A percentile compares a stretch with the other conserved stretches of the same genome.
Evolutionary conservation across 2,113 vertebrate genomes (phyloP).

Genomic region (Bufo bufo): DNA sequence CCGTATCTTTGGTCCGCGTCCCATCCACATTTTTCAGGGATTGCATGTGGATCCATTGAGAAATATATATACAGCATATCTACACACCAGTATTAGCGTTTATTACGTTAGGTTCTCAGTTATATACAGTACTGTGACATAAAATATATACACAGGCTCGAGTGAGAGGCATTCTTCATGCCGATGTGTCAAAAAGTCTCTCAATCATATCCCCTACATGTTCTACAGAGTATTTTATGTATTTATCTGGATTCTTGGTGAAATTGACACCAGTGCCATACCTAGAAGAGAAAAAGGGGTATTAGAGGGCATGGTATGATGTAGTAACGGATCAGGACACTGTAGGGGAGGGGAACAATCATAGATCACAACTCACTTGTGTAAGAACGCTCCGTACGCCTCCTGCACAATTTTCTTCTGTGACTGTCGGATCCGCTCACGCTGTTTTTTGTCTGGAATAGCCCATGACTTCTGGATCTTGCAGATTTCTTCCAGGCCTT

Average conservation of each 20-base stretch:
- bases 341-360: too few relatives aligned
- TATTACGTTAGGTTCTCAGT: not conserved
- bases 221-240: slow-evolving; percentile 91
- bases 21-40: too few relatives aligned
- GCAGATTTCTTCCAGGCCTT: slow-evolving; percentile 92
- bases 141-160: slow-evolving; percentile 37
- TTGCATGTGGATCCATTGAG: too few relatives aligned
- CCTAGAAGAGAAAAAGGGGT: slow-evolving; percentile 67
- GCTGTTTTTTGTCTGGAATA: slow-evolving; percentile 90
- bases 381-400: slow-evolving; percentile 85
- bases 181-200: slow-evolving; percentile 93
- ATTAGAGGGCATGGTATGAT: not conserved
- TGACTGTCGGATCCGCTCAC: slow-evolving; percentile 85
- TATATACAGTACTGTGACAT: slow-evolving; percentile 20
- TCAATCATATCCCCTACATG: slow-evolving; percentile 97
- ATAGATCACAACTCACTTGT: slow-evolving; percentile 72
- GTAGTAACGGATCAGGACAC: not conserved
- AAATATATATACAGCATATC: not conserved
- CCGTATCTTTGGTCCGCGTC: too few relatives aligned
- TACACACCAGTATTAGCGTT: not conserved
- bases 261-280: slow-evolving; percentile 85
- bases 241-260: slow-evolving; percentile 97
- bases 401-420: slow-evolving; percentile 90
- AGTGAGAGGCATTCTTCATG: slow-evolving; percentile 67
- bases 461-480: slow-evolving; percentile 98